phyloP scores from a whole-genome alignment of 2,113 vertebrate species.

The Tautogolabrus adspersus region DNA sequence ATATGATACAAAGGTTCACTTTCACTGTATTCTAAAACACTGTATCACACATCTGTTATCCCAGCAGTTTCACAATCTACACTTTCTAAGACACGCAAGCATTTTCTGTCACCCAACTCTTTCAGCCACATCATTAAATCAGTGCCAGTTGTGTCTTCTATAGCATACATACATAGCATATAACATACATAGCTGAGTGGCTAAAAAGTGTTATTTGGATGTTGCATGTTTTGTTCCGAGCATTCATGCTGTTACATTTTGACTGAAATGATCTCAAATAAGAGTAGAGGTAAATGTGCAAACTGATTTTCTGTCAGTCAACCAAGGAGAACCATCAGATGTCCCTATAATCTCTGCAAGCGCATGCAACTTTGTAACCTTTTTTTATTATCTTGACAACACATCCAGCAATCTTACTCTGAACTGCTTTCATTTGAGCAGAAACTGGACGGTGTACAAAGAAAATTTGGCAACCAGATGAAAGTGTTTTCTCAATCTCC shows the following conservation, averaged over 20 bases:
- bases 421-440: not conserved
- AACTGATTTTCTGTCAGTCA: too few relatives aligned
- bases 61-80: constrained; percentile 26
- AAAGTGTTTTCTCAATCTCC: constrained; percentile 1
- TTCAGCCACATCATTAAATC: not conserved
- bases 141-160: not conserved
- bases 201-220: not conserved
- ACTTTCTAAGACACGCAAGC: constrained; percentile 34
- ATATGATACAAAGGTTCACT: constrained; percentile 15
- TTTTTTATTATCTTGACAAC: not conserved
- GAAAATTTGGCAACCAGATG: not conserved
- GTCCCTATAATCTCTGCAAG: constrained; percentile 25
- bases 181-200: too few relatives aligned
- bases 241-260: not conserved
- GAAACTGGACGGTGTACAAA: not conserved
- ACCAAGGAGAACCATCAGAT: too few relatives aligned
- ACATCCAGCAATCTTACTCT: not conserved
- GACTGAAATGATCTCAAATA: not conserved
- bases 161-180: not conserved
- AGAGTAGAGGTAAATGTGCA: not conserved
- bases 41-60: constrained; percentile 36
- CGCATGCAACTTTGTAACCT: not conserved
- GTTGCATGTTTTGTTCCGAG: not conserved
- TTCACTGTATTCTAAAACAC: not conserved
- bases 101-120: constrained; percentile 10